These are phyloP conservation scores for Oopsacas minuta DNA, from an alignment of 37 sponge, comb jelly and placozoan species.

Conservation along the genomic window DNA sequence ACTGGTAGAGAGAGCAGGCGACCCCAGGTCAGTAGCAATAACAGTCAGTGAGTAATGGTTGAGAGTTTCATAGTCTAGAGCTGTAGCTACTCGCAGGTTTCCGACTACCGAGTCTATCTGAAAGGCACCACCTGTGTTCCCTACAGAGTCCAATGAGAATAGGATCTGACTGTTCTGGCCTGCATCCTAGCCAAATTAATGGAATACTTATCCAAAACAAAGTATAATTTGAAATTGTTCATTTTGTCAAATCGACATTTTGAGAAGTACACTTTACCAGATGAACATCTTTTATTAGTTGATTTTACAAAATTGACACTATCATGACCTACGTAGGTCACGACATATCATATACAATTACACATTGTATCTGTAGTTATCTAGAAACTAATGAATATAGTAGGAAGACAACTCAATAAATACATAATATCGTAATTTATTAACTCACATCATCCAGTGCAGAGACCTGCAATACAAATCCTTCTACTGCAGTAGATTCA, in stretches of 20 bases:
- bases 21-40: not conserved
- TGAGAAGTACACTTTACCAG: too few relatives aligned
- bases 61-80: slow-evolving; percentile 1
- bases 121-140: not conserved
- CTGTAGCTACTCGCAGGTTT: not conserved
- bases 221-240: too few relatives aligned
- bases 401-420: too few relatives aligned
- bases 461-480: not conserved
- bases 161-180: not conserved
- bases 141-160: not conserved
- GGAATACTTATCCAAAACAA: too few relatives aligned
- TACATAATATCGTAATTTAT: too few relatives aligned
- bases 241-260: too few relatives aligned
- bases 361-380: too few relatives aligned
- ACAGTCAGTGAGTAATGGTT: slow-evolving; percentile 1
- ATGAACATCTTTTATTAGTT: too few relatives aligned
- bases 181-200: not conserved
- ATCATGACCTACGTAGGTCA: too few relatives aligned
- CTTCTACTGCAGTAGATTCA: not conserved
- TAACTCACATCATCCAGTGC: not conserved
- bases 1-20: not conserved
- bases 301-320: too few relatives aligned
- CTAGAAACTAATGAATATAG: too few relatives aligned
- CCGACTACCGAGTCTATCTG: not conserved
- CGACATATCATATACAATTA: too few relatives aligned